Evolutionary conservation across 2,888 invertebrate species (phyloP), one percentile per base, ranked within the genome.

Genomic region (Hirtodrosophila trivittata): DNA sequence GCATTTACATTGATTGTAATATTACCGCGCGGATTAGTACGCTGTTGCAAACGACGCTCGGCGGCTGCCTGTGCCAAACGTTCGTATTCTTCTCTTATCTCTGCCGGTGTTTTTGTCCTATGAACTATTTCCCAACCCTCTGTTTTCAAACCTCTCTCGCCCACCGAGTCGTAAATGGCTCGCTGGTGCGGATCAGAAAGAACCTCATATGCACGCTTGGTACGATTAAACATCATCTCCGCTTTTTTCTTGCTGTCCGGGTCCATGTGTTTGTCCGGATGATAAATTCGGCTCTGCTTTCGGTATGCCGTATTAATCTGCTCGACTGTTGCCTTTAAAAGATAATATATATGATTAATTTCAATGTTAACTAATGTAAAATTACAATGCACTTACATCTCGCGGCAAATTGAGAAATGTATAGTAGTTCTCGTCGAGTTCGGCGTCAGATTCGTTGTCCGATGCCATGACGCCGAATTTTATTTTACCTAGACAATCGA

Each of bases 31-130:
- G 98, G 98, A 91, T 98, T 98, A 0, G 98, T 97, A 66, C 95
- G 93, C 88, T 97, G 96, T 84, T 97, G 95, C 51, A 99, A 92
- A 65, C 95, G 93, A 60, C 97, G 93, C 87, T 98, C 97, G 75
- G 98, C 98, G 63, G 95, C 93, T 85, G 97, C 96, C 72, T 95
- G 93, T 12, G 95, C 95, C 51, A 96, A 89, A 66, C 97, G 94
- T 91, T 99, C 98, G 92, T 97, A 99, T 91, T 99, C 99, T 63
- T 98, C 98, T 56, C 98, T 92, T 58, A 99, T 98, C 93, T 99
- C 98, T 75, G 96, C 94, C 1, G 98, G 97, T 1, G 98, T 98
- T 89, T 96, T 95, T 1, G 96, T 96, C 30, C 97, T 93, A 84
- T 97, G 95, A 25, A 98, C 96, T 26, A 98, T 93, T 92, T 98